A percentile compares a stretch with the other conserved stretches of the same genome.
Evolutionary conservation across 2,797 vertebrate species (phyloP).

Genomic region (Erethizon dorsatum): DNA sequence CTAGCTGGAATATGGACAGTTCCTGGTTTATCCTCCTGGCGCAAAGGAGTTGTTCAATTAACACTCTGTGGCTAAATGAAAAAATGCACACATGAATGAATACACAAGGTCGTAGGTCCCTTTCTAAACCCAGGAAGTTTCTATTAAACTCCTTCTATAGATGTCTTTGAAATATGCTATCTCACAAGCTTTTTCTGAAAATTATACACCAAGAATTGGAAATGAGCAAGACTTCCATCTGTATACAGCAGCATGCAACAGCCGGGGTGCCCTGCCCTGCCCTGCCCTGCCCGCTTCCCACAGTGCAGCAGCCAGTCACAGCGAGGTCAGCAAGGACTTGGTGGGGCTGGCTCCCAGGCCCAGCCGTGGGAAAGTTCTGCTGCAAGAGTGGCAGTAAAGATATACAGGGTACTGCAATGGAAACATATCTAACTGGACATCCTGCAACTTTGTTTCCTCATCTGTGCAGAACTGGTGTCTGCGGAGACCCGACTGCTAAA

Average conservation of each 20-base stretch:
- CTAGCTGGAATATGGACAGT: not conserved
- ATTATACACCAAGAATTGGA: slow-evolving; percentile 39
- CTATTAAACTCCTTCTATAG: not conserved
- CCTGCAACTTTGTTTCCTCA: not conserved
- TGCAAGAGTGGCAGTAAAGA: not conserved
- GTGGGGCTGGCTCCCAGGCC: not conserved
- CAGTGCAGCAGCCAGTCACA: not conserved
- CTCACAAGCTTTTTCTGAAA: slow-evolving; percentile 36
- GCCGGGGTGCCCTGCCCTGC: too few relatives aligned
- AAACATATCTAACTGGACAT: slow-evolving; percentile 9
- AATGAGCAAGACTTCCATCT: not conserved
- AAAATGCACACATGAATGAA: not conserved
- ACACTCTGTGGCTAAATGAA: not conserved
- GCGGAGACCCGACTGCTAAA: not conserved
- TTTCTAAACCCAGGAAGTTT: not conserved
- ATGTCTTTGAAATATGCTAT: not conserved
- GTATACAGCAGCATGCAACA: not conserved
- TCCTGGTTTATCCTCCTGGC: not conserved
- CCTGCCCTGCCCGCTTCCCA: not conserved
- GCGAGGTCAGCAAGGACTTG: not conserved
- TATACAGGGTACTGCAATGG: not conserved
- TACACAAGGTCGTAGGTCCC: not conserved
- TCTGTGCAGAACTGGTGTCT: not conserved
- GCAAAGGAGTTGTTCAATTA: slow-evolving; percentile 2
- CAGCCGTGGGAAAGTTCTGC: not conserved